A percentile compares a stretch with the other conserved stretches of the same genome.
These are phyloP conservation scores for Ephydatia muelleri DNA, from an alignment of 37 sponge, comb jelly and placozoan species.

Conservation along the genomic window DNA sequence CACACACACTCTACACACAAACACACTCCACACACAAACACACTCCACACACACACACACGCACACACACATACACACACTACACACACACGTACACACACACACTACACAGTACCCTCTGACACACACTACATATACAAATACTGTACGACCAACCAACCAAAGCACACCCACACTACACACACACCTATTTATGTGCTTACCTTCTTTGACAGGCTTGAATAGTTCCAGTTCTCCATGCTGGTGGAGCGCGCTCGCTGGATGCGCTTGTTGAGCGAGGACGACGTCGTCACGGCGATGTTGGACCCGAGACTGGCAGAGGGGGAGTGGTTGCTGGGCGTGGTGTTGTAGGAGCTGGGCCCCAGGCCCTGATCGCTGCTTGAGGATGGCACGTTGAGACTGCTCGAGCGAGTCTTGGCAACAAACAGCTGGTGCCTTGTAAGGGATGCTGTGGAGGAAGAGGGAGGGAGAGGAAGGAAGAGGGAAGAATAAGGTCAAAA, in stretches of 20 bases:
- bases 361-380: background rate
- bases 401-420: slow-evolving; percentile 3
- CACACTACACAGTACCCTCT: too few relatives aligned
- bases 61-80: too few relatives aligned
- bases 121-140: too few relatives aligned
- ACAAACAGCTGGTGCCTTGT: background rate
- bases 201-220: background rate
- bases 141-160: too few relatives aligned
- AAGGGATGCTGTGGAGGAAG: background rate
- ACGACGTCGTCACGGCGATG: background rate
- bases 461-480: background rate
- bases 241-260: slow-evolving; percentile 52
- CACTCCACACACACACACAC: too few relatives aligned
- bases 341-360: slow-evolving; percentile 1
- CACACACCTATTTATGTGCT: too few relatives aligned
- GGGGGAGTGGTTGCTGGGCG: slow-evolving; percentile 18
- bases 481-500: background rate
- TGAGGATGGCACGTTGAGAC: slow-evolving; percentile 21
- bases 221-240: slow-evolving; percentile 30
- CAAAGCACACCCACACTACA: too few relatives aligned
- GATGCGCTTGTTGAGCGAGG: slow-evolving; percentile 36
- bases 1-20: too few relatives aligned
- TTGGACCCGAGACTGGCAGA: slow-evolving; percentile 11
- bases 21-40: too few relatives aligned
- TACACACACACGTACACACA: too few relatives aligned